These are phyloP conservation scores for Pasiphila rectangulata DNA, from an alignment of 2,888 invertebrate genomes.

Conservation along the genomic window DNA sequence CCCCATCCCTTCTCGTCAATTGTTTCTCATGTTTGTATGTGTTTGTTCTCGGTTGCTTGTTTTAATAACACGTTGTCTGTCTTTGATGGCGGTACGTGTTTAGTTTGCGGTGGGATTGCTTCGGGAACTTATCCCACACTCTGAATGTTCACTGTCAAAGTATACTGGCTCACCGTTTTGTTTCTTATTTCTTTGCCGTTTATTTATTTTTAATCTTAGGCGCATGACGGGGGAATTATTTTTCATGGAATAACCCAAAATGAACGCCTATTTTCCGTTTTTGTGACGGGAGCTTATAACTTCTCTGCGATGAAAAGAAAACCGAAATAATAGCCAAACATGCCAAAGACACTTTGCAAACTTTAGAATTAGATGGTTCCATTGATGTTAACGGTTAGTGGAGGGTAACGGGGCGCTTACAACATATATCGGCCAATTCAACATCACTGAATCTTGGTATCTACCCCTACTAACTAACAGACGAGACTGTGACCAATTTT, in stretches of 20 bases:
- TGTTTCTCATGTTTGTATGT: conserved; percentile 75
- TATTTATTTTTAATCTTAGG: conserved; percentile 19
- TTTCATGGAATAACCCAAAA: conserved; percentile 1
- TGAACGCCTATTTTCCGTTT: conserved; percentile 4
- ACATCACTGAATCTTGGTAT: no score
- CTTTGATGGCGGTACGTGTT: conserved; percentile 71
- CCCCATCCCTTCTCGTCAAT: conserved; percentile 65
- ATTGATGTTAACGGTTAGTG: no score
- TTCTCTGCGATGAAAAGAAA: conserved; percentile 1
- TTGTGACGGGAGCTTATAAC: conserved; percentile 8
- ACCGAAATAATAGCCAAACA: conserved; percentile 4
- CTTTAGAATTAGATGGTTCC: not conserved
- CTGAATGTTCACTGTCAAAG: conserved; percentile 38
- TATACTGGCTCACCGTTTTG: conserved; percentile 6
- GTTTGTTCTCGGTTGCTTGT: conserved; percentile 74
- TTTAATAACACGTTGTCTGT: conserved; percentile 77
- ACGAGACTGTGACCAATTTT: no score
- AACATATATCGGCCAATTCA: no score
- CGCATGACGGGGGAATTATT: conserved; percentile 6
- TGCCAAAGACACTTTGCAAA: not conserved
- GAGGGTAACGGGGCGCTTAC: no score
- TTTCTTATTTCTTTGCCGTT: conserved; percentile 14
- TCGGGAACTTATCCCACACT: conserved; percentile 48
- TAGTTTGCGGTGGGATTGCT: conserved; percentile 63
- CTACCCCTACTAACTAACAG: no score